Evolutionary conservation across 2,888 invertebrate genomes (phyloP).

Genomic region (Caenorhabditis sulstoni): DNA sequence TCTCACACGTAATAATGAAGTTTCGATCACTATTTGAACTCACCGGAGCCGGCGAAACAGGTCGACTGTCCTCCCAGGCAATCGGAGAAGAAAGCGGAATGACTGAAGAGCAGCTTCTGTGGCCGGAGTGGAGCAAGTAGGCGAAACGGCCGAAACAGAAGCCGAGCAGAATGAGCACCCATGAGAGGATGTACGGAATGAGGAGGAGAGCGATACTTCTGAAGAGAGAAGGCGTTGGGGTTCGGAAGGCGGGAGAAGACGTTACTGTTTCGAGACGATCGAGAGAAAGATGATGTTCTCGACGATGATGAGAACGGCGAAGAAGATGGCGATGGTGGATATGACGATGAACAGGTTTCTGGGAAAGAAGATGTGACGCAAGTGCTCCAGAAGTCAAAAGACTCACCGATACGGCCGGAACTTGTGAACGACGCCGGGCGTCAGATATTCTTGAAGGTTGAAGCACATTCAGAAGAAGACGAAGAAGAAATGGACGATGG

Average conservation of each 20-base stretch:
- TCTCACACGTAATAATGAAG: not conserved
- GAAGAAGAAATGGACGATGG: slow-evolving; percentile 11
- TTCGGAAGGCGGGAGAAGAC: not conserved
- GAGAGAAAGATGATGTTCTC: slow-evolving; percentile 58
- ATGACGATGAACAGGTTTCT: slow-evolving; percentile 51
- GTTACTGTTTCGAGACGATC: slow-evolving; percentile 56
- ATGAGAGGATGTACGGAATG: slow-evolving; percentile 59
- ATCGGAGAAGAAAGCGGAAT: slow-evolving; percentile 32
- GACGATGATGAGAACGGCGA: slow-evolving; percentile 49
- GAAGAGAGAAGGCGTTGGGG: not conserved
- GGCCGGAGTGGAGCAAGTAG: slow-evolving; percentile 41
- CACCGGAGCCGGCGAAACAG: slow-evolving; percentile 53
- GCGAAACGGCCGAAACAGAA: slow-evolving; percentile 55
- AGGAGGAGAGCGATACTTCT: slow-evolving; percentile 53
- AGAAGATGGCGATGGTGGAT: slow-evolving; percentile 44
- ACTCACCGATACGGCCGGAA: slow-evolving; percentile 56
- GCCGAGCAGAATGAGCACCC: slow-evolving; percentile 54
- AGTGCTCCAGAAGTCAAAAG: too few species aligned
- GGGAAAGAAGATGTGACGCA: not conserved
- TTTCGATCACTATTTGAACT: slow-evolving; percentile 7
- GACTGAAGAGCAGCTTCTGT: slow-evolving; percentile 28
- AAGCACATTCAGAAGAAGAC: slow-evolving; percentile 39
- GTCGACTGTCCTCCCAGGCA: slow-evolving; percentile 44
- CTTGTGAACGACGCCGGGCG: slow-evolving; percentile 52
- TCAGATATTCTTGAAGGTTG: slow-evolving; percentile 48